A percentile compares a stretch with the other conserved stretches of the same genome.
phyloP scores from a whole-genome alignment of 1,140 invertebrate genomes.

The Drosophila nigromelanica region DNA sequence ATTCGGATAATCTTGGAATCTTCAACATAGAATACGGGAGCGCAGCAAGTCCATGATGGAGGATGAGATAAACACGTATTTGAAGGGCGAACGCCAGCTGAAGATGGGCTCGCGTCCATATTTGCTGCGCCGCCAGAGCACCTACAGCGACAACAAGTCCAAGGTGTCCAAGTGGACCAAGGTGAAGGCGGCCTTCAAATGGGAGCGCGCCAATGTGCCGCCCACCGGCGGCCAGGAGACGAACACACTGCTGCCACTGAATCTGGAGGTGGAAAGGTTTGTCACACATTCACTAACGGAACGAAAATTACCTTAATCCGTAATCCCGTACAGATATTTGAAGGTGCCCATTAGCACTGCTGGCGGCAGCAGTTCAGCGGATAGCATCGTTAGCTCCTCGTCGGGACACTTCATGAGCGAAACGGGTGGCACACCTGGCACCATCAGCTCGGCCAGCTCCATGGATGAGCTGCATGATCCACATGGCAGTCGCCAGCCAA shows the following conservation, averaged over 20 bases:
- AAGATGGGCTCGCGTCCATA: constrained; percentile 56
- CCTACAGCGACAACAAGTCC: constrained; percentile 79
- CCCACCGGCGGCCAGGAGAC: constrained; percentile 79
- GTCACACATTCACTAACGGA: neutral
- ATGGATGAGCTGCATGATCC: constrained; percentile 73
- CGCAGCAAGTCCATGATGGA: constrained; percentile 85
- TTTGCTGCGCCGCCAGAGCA: constrained; percentile 75
- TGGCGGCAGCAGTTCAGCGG: constrained; percentile 84
- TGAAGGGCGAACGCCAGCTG: constrained; percentile 54
- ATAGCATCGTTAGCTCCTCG: constrained; percentile 84
- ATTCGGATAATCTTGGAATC: neutral
- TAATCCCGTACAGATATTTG: constrained; percentile 65
- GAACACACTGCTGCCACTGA: constrained; percentile 76
- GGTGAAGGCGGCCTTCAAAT: constrained; percentile 92
- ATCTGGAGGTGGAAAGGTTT: constrained; percentile 81
- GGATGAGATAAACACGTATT: constrained; percentile 73
- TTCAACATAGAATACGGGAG: constrained; percentile 63
- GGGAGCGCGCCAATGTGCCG: constrained; percentile 87
- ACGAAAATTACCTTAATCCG: neutral
- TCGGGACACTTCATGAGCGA: constrained; percentile 81
- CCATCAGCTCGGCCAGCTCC: constrained; percentile 80
- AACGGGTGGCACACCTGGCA: constrained; percentile 71
- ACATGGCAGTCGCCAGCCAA: constrained; percentile 52
- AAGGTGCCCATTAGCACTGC: constrained; percentile 84
- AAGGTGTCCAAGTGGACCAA: constrained; percentile 91